Base-by-base conservation (phyloP, 2,113 vertebrate species). In the Mirza zaza region DNA sequence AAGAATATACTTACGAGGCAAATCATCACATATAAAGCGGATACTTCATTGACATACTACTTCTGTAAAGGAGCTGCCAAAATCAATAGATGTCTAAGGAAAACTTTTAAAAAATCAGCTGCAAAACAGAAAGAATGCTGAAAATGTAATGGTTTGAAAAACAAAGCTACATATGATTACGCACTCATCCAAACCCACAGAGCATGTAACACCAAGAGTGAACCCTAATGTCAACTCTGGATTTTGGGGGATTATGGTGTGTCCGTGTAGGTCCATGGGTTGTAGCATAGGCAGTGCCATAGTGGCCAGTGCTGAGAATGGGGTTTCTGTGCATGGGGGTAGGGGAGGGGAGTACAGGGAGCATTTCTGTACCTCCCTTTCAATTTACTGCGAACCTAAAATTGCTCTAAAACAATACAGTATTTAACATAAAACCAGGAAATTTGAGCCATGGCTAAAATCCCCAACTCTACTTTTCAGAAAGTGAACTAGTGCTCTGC, bases 61-160 rank as follows among this genome's bases (percentile, higher is more conserved):
- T 76, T 67, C 45, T 79, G 61, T 42, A 76, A 82, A 94, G 10
- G 14, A 77, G 3, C n/a, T 77, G 6, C 21, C 36, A 71, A 52
- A 77, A 94, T 85, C 67, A 86, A 73, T 34, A 57, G 3, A 48
- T 67, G 68, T 80, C 91, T n/a, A 55, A 73, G 57, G 48, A 75
- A 65, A 83, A 25, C 29, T 63, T 81, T 73, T 59, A 50, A 75
- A 77, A 77, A 77, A 75, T 52, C 29, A 79, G n/a, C 42, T 76
- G 27, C 32, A 27, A 14, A 50, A 71, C 61, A 73, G 21, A 48
- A 42, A 17, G 14, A 13, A 77, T 39, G 83, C 11, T 68, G n/a
- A 96, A 79, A 84, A 79, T 67, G 39, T 83, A 87, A 55, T 80
- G 15, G 4, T 76, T 87, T 90, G 29, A 59, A 63, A 92, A 70